Conservation (phyloP, 2,113 vertebrate species). For the Melospiza georgiana region DNA sequence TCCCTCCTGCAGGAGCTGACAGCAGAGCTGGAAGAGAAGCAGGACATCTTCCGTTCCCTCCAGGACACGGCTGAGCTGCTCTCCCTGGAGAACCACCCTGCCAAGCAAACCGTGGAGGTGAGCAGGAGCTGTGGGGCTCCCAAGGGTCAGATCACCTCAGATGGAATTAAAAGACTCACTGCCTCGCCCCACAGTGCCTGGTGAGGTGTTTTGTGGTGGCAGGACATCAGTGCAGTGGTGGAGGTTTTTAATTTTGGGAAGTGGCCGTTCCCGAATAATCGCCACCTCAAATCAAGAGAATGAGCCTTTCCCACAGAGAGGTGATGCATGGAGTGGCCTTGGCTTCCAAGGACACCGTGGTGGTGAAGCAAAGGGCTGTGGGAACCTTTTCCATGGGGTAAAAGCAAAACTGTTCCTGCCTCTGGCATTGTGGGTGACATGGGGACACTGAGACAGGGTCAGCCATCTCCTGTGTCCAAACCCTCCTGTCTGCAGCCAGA, state of each 20-base stretch:
- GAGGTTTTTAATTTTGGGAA: neutral
- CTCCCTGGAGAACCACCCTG: slow-evolving; percentile 93
- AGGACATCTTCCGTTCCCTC: slow-evolving; percentile 86
- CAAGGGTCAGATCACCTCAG: accelerated
- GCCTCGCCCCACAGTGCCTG: neutral
- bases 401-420: neutral
- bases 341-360: neutral
- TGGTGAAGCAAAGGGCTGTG: neutral
- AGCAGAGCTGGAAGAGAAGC: slow-evolving; percentile 89
- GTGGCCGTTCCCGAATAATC: neutral
- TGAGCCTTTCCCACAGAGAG: neutral
- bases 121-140: neutral
- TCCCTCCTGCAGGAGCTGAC: slow-evolving; percentile 82
- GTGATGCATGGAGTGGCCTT: neutral
- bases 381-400: neutral
- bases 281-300: neutral
- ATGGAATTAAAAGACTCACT: accelerated
- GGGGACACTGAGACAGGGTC: neutral
- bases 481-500: neutral
- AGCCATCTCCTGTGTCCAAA: neutral
- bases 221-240: neutral
- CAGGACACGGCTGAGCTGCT: slow-evolving; percentile 89
- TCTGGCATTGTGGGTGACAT: accelerated
- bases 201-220: neutral
- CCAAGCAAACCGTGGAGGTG: slow-evolving; percentile 96